These are phyloP conservation scores for Argyra leucocephala DNA, from an alignment of 2,888 invertebrate species.

Conservation along the genomic window DNA sequence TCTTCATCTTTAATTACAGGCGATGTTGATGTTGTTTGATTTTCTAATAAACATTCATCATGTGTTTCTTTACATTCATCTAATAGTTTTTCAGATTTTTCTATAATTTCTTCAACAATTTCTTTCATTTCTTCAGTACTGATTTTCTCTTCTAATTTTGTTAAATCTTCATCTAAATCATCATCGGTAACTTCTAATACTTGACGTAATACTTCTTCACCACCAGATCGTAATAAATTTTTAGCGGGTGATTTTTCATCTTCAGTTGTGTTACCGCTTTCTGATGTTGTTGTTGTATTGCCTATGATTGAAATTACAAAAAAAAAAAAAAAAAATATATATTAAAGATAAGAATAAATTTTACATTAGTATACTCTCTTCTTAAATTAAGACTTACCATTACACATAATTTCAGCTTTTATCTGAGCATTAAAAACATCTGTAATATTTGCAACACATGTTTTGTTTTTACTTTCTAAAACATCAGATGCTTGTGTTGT, in stretches of 20 bases:
- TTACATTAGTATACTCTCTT: too few species aligned
- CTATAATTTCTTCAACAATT: slow-evolving; percentile 47
- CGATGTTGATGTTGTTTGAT: slow-evolving; percentile 32
- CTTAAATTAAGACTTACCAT: slow-evolving; percentile 26
- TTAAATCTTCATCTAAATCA: slow-evolving; percentile 33
- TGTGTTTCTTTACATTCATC: slow-evolving; percentile 41
- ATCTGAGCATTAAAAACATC: slow-evolving; percentile 44
- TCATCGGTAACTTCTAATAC: slow-evolving; percentile 33
- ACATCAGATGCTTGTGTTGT: slow-evolving; percentile 22
- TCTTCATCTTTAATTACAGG: slow-evolving; percentile 48
- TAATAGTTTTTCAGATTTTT: slow-evolving; percentile 46
- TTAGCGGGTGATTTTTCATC: slow-evolving; percentile 20
- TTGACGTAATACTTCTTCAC: slow-evolving; percentile 26
- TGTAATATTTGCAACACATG: slow-evolving; percentile 38
- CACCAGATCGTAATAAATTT: slow-evolving; percentile 12
- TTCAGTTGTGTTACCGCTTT: slow-evolving; percentile 19
- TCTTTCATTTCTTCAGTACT: slow-evolving; percentile 43
- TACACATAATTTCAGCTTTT: slow-evolving; percentile 37
- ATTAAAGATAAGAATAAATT: too few species aligned
- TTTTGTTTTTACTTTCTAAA: slow-evolving; percentile 28
- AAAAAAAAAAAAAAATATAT: neutral
- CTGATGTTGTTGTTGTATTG: slow-evolving; percentile 17
- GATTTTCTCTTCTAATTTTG: slow-evolving; percentile 28
- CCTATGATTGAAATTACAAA: slow-evolving; percentile 16
- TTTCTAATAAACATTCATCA: slow-evolving; percentile 33